phyloP scores from a whole-genome alignment of 1,140 invertebrate species.

The Ruditapes philippinarum region DNA sequence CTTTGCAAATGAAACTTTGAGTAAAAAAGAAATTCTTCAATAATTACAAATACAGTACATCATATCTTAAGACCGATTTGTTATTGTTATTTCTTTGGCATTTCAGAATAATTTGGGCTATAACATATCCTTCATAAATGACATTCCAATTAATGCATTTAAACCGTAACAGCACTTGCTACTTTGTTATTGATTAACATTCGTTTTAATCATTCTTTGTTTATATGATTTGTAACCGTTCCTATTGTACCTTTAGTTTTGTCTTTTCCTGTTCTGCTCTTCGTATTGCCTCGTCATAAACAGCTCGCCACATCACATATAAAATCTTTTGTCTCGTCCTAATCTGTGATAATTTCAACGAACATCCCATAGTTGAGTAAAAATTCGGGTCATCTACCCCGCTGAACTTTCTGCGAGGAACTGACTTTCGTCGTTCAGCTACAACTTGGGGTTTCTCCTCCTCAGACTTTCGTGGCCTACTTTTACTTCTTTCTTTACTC shows the following conservation, averaged over 20 bases:
- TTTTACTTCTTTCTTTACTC: background rate
- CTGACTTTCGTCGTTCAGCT: background rate
- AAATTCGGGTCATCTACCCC: background rate
- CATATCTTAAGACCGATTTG: too few relatives aligned
- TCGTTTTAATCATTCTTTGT: too few relatives aligned
- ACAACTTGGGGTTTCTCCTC: background rate
- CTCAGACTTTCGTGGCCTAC: background rate
- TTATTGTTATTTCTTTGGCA: too few relatives aligned
- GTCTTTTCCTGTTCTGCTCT: background rate
- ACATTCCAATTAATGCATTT: too few relatives aligned
- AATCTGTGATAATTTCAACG: constrained; percentile 29
- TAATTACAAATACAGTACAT: too few relatives aligned
- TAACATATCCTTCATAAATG: too few relatives aligned
- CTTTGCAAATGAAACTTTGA: too few relatives aligned
- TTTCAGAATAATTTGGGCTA: too few relatives aligned
- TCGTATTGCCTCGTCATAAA: constrained; percentile 32
- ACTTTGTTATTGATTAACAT: too few relatives aligned
- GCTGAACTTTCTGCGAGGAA: background rate
- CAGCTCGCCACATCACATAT: constrained; percentile 41
- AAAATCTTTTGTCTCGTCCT: constrained; percentile 3
- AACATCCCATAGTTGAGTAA: constrained; percentile 26
- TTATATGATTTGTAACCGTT: too few relatives aligned
- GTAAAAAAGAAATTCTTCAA: too few relatives aligned
- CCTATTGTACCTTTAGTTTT: background rate
- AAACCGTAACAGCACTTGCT: too few relatives aligned